Base-by-base conservation (phyloP, 2,113 vertebrate species). In the Stictonetta naevosa region DNA sequence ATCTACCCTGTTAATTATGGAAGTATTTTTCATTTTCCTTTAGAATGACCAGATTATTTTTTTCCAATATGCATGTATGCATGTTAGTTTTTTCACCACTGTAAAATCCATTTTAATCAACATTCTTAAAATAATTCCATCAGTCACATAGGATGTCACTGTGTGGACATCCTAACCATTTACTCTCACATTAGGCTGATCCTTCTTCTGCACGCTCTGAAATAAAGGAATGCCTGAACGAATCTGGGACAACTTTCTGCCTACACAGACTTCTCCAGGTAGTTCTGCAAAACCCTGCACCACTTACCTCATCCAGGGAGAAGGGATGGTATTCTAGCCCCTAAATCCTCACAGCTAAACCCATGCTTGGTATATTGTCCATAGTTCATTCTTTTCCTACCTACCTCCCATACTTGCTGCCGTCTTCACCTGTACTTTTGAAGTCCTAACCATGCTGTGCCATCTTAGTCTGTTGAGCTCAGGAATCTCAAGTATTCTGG, bases 361-460 rank as follows among this genome's bases (percentile, higher is more conserved):
- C 48, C 46, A 67, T 79, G 23, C 42, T 63, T 48, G 53, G 21
- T 8, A 21, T 23, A 55, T 20, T 21, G 29, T 25, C 23, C 28
- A 20, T 22, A 67, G 34, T 17, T 58, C 40, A 33, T 40, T 36
- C 18, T 72, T 69, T 64, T 42, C 50, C 38, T 60, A 28, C 36
- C 34, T 58, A 31, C 31, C 26, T 69, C 6, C 25, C 36, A 17
- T 21, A 36, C 15, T 73, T 58, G 63, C 11, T 0, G 0, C 16
- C 28, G 14, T 25, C 26, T 15, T 62, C 34, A 63, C 29, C n/a
- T 1, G 0, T 21, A 58, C 52, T n/a, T 44, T n/a, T 34, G 23
- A 18, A 72, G 48, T 23, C n/a, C 23, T 34, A n/a, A 36, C 4
- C 2, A 17, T 63, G 23, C 4, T 55, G 72, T 8, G 19, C 33